Percentiles rank a stretch among this genome's conserved stretches.
These are phyloP conservation scores for Zaprionus gabonicus DNA, from an alignment of 1,140 invertebrate species.

Conservation along the genomic window DNA sequence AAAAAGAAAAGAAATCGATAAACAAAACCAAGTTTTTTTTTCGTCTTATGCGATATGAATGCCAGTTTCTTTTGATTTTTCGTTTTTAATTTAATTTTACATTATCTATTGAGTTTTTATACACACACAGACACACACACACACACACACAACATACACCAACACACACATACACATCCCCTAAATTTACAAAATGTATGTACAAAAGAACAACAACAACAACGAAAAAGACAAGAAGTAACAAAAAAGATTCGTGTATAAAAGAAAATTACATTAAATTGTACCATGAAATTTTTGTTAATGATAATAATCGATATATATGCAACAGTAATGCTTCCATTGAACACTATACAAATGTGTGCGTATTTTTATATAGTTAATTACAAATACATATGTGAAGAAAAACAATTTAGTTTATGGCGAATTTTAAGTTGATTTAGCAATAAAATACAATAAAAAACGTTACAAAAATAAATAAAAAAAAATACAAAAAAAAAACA, in stretches of 20 bases:
- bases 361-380: conserved; percentile 80
- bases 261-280: conserved; percentile 40
- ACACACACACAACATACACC: conserved; percentile 35
- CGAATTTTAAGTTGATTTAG: conserved; percentile 73
- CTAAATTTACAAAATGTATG: conserved; percentile 45
- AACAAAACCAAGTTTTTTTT: conserved; percentile 20
- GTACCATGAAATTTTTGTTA: conserved; percentile 73
- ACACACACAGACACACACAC: conserved; percentile 19
- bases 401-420: conserved; percentile 70
- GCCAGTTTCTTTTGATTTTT: conserved; percentile 58
- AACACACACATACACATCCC: conserved; percentile 31
- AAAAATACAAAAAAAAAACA: conserved; percentile 32
- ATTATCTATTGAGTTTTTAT: conserved; percentile 28
- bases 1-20: conserved; percentile 12
- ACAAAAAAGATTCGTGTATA: conserved; percentile 34
- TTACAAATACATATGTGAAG: conserved; percentile 56
- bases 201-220: conserved; percentile 49
- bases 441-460: conserved; percentile 57
- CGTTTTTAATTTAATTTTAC: conserved; percentile 45
- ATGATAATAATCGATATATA: conserved; percentile 35
- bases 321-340: conserved; percentile 77
- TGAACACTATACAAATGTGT: conserved; percentile 62
- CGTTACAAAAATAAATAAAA: conserved; percentile 72
- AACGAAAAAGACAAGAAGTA: conserved; percentile 52
- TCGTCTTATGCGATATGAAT: conserved; percentile 42